Base-by-base conservation (phyloP, 92 coral and sea anemone species). In the Phenganax marumi region DNA sequence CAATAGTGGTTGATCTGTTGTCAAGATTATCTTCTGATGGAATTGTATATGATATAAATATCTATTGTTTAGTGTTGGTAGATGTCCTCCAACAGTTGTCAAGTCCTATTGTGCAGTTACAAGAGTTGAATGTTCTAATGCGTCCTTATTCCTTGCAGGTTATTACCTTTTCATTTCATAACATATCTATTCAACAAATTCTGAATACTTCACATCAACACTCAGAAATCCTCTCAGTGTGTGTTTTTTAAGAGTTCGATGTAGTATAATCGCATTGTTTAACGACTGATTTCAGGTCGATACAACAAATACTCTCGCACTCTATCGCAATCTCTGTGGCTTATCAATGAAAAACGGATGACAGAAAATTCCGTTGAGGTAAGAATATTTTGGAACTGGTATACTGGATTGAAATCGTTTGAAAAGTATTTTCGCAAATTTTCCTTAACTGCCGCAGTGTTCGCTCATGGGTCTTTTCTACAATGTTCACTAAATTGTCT, bases 301-400 rank as follows among this genome's bases (percentile, higher is more conserved):
- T 96, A 96, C 75, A 96, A 90, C 86, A 96, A 96, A 81, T 96
- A 90, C 43, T 96, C 99, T 10, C 85, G 99, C 50, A 79, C 69
- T 4, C 87, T 96, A 57, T 88, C 97, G 14, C 99, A 96, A 73
- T 87, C 99, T 12, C 99, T 97, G 0, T 96, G 99, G 99, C n/a
- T 96, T 54, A 87, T 96, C 14, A 89, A 91, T 62, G 92, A 85
- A 70, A 89, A 88, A 61, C 90, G 99, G 56, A 90, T 74, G 76
- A 80, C 84, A 6, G 96, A 96, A 62, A 89, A 93, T 14, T 96
- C 99, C 73, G 99, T 96, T 6, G 93, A 96, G 93, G 98, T 94
- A 48, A 73, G 66, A 47, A 7, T 6, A 4, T 21, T 12, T 18
- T 47, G 50, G n/a, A n/a, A n/a, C n/a, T n/a, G n/a, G n/a, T n/a